Conservation (phyloP, 1,140 invertebrate genomes). For the Drosophila pallidifrons region DNA sequence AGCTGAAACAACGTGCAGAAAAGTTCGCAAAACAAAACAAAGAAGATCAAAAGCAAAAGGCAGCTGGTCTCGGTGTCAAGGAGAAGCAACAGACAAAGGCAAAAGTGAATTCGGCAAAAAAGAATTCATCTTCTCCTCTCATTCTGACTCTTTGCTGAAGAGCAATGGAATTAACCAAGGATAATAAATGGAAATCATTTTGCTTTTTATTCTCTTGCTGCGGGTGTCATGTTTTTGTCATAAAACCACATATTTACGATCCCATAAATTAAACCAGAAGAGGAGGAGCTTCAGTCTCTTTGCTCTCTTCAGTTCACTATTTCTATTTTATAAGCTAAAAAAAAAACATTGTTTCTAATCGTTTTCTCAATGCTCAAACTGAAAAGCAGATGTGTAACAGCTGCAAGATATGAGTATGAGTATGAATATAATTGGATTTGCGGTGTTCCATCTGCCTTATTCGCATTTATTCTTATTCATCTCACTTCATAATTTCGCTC, state of each 20-base stretch:
- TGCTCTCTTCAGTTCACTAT: neutral
- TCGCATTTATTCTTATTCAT: slow-evolving; percentile 6
- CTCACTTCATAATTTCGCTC: neutral
- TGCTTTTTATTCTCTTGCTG: neutral
- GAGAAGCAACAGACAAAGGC: neutral
- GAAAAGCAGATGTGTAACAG: slow-evolving; percentile 45
- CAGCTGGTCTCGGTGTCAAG: neutral
- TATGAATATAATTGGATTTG: slow-evolving; percentile 28
- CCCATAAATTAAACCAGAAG: neutral
- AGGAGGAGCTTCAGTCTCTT: neutral
- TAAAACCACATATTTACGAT: neutral
- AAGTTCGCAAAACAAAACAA: neutral
- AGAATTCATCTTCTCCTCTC: no score
- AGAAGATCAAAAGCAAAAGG: neutral
- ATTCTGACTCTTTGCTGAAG: no score
- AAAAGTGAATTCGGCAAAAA: neutral
- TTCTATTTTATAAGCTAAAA: neutral
- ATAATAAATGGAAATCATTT: neutral
- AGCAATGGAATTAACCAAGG: neutral
- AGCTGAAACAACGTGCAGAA: slow-evolving; percentile 9
- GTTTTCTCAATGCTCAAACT: slow-evolving; percentile 14
- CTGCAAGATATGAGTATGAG: slow-evolving; percentile 45
- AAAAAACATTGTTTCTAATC: slow-evolving; percentile 15
- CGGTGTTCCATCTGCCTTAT: neutral
- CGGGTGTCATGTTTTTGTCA: neutral